Percentiles rank a stretch among this genome's conserved stretches.
phyloP scores from a whole-genome alignment of 2,797 vertebrate genomes.

The Pyrocephalus nanus region DNA sequence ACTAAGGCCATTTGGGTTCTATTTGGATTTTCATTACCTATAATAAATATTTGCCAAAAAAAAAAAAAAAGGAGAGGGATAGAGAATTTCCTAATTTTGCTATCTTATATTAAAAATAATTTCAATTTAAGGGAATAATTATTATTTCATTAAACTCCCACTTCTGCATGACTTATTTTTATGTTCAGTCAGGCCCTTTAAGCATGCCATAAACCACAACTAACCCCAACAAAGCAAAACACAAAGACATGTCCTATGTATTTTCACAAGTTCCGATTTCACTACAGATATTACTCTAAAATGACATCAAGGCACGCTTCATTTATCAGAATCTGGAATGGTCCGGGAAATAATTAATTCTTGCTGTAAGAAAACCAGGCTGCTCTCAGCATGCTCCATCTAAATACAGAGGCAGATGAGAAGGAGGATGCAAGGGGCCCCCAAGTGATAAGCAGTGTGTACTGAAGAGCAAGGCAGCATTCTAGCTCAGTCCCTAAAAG shows the following conservation, averaged over 20 bases:
- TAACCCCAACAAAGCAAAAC: slow-evolving; percentile 20
- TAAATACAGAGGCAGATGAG: not conserved
- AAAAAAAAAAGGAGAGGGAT: not conserved
- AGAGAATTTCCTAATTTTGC: not conserved
- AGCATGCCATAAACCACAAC: not conserved
- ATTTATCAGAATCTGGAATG: slow-evolving; percentile 8
- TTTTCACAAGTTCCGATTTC: not conserved
- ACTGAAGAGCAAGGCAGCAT: not conserved
- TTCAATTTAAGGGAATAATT: not conserved
- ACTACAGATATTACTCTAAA: not conserved
- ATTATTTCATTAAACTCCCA: not conserved
- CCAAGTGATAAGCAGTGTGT: not conserved
- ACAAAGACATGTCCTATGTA: not conserved
- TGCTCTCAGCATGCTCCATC: not conserved
- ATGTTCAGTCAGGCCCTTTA: not conserved
- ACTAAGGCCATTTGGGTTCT: not conserved
- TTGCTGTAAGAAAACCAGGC: not conserved
- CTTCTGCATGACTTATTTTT: not conserved
- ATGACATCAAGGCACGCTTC: not conserved
- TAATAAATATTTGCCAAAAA: not conserved
- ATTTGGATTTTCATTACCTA: not conserved
- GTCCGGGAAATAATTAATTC: not conserved
- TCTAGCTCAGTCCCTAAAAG: not conserved
- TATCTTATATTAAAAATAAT: not conserved
- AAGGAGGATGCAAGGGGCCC: not conserved